A percentile compares a stretch with the other conserved stretches of the same genome.
These are phyloP conservation scores for Salvator merianae DNA, from an alignment of 2,113 vertebrate genomes.

Conservation along the genomic window DNA sequence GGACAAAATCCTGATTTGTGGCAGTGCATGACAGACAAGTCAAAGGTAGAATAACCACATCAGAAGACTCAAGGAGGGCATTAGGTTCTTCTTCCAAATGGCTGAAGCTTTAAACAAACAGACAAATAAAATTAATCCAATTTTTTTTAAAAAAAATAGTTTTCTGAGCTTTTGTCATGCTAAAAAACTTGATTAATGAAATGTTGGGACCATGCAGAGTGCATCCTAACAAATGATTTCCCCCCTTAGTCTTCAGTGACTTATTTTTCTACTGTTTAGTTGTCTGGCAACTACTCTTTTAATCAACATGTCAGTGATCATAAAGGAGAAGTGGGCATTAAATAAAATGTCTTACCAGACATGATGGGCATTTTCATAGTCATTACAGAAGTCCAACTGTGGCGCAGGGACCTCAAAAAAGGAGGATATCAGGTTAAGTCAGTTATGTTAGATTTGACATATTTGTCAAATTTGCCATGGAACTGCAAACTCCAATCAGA, in stretches of 20 bases:
- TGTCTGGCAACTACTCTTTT: background rate
- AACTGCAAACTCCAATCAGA: background rate
- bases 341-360: conserved; percentile 65
- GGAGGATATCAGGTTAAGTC: conserved; percentile 4
- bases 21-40: conserved; percentile 81
- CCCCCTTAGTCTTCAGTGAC: background rate
- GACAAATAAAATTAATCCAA: conserved; percentile 21
- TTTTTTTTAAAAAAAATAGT: conserved; percentile 14
- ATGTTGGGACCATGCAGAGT: background rate
- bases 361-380: conserved; percentile 58
- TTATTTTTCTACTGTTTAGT: background rate
- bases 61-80: conserved; percentile 63
- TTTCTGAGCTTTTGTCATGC: background rate
- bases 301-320: conserved; percentile 20
- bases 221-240: background rate
- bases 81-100: conserved; percentile 67
- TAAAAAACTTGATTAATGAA: background rate
- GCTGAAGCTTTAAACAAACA: conserved; percentile 61
- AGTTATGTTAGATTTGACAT: background rate
- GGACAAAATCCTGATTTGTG: conserved; percentile 83
- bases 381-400: conserved; percentile 43
- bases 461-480: background rate
- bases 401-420: conserved; percentile 63
- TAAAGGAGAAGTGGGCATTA: background rate
- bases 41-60: conserved; percentile 80